phyloP scores from a whole-genome alignment of 2,888 invertebrate genomes.

The Cephonodes hylas region DNA sequence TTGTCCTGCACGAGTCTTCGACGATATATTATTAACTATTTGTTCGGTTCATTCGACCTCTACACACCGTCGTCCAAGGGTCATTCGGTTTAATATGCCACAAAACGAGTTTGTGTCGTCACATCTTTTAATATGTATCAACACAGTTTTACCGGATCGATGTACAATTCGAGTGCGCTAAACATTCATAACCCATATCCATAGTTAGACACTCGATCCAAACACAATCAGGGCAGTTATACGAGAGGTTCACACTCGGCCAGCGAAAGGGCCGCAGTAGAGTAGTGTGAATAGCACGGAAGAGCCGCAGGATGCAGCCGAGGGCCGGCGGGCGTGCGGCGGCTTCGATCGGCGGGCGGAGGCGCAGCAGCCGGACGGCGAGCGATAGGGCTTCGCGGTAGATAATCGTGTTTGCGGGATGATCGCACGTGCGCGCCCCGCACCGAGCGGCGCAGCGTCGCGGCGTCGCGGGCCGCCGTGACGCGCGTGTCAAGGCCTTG shows the following conservation, averaged over 20 bases:
- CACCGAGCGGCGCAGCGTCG: not conserved
- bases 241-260: too few relatives aligned
- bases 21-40: too few relatives aligned
- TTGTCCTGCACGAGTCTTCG: not conserved
- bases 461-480: constrained; percentile 1
- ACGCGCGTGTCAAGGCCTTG: constrained; percentile 17
- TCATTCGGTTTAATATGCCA: constrained; percentile 23
- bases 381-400: constrained; percentile 12
- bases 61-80: constrained; percentile 19
- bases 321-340: too few relatives aligned
- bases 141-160: too few relatives aligned
- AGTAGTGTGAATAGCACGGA: too few relatives aligned
- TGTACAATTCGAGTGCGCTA: too few relatives aligned
- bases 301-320: too few relatives aligned
- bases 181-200: too few relatives aligned
- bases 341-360: too few relatives aligned
- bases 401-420: constrained; percentile 11
- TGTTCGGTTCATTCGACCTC: not conserved
- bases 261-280: too few relatives aligned
- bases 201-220: too few relatives aligned
- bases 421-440: not conserved
- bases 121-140: not conserved
- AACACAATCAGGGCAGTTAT: too few relatives aligned
- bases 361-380: not conserved
- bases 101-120: not conserved